These are phyloP conservation scores for Anarrhichthys ocellatus DNA, from an alignment of 2,113 vertebrate genomes.

Conservation along the genomic window DNA sequence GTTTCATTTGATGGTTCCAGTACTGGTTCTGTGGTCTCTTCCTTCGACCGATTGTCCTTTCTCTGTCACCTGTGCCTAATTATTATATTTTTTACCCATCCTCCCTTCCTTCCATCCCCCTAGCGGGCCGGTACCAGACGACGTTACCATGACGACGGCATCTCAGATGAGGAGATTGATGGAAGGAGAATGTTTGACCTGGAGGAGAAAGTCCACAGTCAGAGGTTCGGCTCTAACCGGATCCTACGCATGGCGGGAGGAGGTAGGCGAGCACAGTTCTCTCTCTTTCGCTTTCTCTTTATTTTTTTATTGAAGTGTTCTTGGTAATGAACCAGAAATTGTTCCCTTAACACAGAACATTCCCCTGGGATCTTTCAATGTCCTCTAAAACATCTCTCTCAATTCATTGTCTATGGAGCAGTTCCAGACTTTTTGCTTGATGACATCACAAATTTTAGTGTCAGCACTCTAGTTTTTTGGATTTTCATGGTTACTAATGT, in stretches of 20 bases:
- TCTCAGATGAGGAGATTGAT: constrained; percentile 98
- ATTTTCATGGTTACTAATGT: too few relatives aligned
- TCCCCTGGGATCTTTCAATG: too few relatives aligned
- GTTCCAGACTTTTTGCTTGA: too few relatives aligned
- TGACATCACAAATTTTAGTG: too few relatives aligned
- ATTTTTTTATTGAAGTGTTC: too few relatives aligned
- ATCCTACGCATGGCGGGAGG: constrained; percentile 94
- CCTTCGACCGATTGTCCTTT: neutral
- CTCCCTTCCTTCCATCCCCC: neutral
- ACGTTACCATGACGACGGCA: constrained; percentile 96
- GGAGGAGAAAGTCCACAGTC: constrained; percentile 92
- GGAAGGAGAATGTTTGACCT: constrained; percentile 95
- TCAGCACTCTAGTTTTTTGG: too few relatives aligned
- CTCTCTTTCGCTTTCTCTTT: too few relatives aligned
- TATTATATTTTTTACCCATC: neutral
- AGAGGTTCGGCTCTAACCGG: constrained; percentile 89
- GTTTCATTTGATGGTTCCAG: neutral
- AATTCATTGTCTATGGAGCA: too few relatives aligned
- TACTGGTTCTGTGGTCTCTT: neutral
- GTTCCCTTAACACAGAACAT: too few relatives aligned
- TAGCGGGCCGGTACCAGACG: constrained; percentile 93
- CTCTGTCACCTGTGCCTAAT: neutral
- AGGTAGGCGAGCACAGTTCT: constrained; percentile 76
- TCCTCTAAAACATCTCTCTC: too few relatives aligned
- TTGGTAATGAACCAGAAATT: too few relatives aligned